Percentiles rank a stretch among this genome's conserved stretches.
These are phyloP conservation scores for Medauroidea extradentata DNA, from an alignment of 1,140 invertebrate genomes.

Conservation along the genomic window DNA sequence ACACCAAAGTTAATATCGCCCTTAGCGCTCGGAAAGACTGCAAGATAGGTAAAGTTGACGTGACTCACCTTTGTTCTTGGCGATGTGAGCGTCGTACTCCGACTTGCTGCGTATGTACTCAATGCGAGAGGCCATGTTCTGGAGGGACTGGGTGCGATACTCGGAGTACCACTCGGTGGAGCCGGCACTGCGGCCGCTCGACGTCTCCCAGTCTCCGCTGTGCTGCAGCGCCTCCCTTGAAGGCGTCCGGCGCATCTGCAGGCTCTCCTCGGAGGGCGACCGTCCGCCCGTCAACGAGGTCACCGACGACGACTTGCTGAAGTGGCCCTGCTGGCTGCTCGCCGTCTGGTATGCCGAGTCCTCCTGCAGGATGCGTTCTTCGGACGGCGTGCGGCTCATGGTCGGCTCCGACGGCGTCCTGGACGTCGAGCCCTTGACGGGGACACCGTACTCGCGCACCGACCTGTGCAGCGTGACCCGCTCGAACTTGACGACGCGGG, in stretches of 20 bases:
- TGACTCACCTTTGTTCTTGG: conserved; percentile 81
- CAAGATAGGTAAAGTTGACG: no score
- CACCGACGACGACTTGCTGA: conserved; percentile 45
- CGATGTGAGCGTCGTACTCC: conserved; percentile 83
- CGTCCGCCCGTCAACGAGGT: conserved; percentile 45
- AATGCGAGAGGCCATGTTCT: conserved; percentile 52
- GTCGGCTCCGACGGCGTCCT: conserved; percentile 22
- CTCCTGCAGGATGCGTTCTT: conserved; percentile 44
- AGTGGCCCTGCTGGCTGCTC: conserved; percentile 24
- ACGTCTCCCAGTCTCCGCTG: conserved; percentile 14
- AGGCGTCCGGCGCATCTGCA: conserved; percentile 36
- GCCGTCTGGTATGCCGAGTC: conserved; percentile 54
- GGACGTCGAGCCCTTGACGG: neutral
- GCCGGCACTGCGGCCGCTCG: neutral
- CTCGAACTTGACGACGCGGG: conserved; percentile 62
- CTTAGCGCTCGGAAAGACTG: no score
- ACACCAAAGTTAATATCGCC: no score
- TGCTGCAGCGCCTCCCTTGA: conserved; percentile 26
- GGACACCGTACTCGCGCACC: conserved; percentile 43
- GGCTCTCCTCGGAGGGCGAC: conserved; percentile 56
- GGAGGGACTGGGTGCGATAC: conserved; percentile 50
- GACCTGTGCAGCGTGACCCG: conserved; percentile 58
- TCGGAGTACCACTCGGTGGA: conserved; percentile 54
- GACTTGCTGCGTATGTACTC: conserved; percentile 66
- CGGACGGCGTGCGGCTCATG: conserved; percentile 49